Percentiles rank a stretch among this genome's conserved stretches.
These are phyloP conservation scores for Neuroterus valhalla DNA, from an alignment of 1,140 invertebrate genomes.

Conservation along the genomic window DNA sequence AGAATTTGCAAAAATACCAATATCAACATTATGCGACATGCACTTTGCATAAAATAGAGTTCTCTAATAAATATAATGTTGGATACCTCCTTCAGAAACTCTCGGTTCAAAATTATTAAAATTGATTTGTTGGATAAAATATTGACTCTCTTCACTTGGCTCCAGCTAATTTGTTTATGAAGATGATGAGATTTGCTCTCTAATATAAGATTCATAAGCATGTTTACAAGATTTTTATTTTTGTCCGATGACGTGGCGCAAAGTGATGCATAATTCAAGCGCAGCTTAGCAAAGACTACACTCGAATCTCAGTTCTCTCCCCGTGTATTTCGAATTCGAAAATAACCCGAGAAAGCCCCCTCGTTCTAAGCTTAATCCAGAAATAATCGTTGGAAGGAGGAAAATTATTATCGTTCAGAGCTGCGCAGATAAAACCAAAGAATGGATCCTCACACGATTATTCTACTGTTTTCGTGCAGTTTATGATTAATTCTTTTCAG, in stretches of 20 bases:
- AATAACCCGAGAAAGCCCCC: slow-evolving; percentile 55
- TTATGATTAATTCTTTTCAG: slow-evolving; percentile 8
- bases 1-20: no score
- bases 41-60: no score
- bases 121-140: no score
- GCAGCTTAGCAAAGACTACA: slow-evolving; percentile 43
- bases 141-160: not conserved
- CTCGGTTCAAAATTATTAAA: no score
- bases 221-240: slow-evolving; percentile 36
- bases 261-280: slow-evolving; percentile 45
- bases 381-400: slow-evolving; percentile 55
- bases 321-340: slow-evolving; percentile 48
- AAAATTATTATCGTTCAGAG: not conserved
- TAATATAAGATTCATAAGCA: not conserved
- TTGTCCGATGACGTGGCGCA: slow-evolving; percentile 40
- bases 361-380: slow-evolving; percentile 45
- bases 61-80: no score
- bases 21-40: no score
- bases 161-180: not conserved
- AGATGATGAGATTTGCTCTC: not conserved
- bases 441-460: slow-evolving; percentile 4
- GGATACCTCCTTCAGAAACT: no score
- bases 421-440: not conserved
- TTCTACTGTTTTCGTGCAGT: not conserved
- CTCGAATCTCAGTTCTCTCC: slow-evolving; percentile 22